These are phyloP conservation scores for Muntiacus reevesi DNA, from an alignment of 2,113 vertebrate species.

Conservation along the genomic window DNA sequence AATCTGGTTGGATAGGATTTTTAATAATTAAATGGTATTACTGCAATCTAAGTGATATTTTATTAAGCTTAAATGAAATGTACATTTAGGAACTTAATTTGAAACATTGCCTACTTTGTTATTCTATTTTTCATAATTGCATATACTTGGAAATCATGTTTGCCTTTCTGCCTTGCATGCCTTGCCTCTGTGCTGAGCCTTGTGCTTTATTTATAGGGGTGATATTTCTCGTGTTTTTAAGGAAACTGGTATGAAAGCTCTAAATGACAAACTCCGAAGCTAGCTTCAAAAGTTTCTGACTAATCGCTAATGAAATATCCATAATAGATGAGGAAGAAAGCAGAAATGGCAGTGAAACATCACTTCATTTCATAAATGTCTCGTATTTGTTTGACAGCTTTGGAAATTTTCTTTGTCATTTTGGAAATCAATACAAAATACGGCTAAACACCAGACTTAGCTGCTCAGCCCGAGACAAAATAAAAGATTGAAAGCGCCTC, in stretches of 20 bases:
- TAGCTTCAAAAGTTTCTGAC: constrained; percentile 44
- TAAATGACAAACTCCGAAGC: constrained; percentile 1
- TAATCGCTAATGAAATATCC: constrained; percentile 56
- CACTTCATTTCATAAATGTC: constrained; percentile 23
- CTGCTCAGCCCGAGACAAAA: constrained; percentile 58
- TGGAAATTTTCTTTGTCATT: constrained; percentile 68
- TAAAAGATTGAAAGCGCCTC: constrained; percentile 47
- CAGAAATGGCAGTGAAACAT: neutral
- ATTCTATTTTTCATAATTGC: constrained; percentile 67
- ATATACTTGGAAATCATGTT: constrained; percentile 30
- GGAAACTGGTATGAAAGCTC: constrained; percentile 47
- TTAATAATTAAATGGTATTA: constrained; percentile 71
- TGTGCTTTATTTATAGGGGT: constrained; percentile 61
- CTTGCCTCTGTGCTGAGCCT: neutral
- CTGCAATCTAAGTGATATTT: constrained; percentile 64
- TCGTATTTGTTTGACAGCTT: constrained; percentile 61
- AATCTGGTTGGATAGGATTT: constrained; percentile 64
- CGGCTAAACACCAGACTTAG: constrained; percentile 67
- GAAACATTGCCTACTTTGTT: constrained; percentile 58
- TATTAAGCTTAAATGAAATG: constrained; percentile 69
- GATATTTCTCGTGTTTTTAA: constrained; percentile 37
- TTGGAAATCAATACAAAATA: constrained; percentile 70
- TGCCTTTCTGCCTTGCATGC: neutral
- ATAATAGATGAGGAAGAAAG: constrained; percentile 24
- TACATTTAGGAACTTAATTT: constrained; percentile 68